Base-by-base conservation (phyloP, 2,113 vertebrate species). In the Neofelis nebulosa region DNA sequence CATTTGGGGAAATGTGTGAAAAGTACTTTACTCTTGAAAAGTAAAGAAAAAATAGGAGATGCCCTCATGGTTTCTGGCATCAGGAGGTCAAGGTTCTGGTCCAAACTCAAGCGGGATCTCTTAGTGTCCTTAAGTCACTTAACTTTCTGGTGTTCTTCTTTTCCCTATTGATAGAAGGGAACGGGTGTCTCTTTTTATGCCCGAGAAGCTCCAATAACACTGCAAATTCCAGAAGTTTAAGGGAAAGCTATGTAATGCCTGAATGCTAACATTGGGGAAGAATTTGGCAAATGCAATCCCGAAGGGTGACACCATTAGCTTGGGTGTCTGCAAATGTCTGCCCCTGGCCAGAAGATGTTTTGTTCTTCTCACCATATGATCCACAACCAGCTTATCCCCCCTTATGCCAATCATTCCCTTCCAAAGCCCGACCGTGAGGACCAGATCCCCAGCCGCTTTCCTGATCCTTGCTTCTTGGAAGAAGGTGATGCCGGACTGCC, bases 401-500 rank as follows among this genome's bases (percentile, higher is more conserved):
- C 69, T 69, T 8, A 1, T 14, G 66, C 55, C 91, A 41, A 61
- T 91, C 85, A 85, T 25, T 14, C 11, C 25, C 15, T 48, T 31
- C 50, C 6, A 7, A 50, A 52, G 48, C 31, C 71, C 38, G 63
- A 27, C 36, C 0, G 1, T 10, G 38, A 33, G 31, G 27, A 27
- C n/a, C 27, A 31, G 19, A 10, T 48, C 19, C 69, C 45, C 7
- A 8, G 36, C 23, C 41, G 78, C 50, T 41, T 85, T 41, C 41
- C 91, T 15, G 41, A 66, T 68, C 1, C 91, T 61, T 68, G 78
- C 82, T 48, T 80, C 78, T 81, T 83, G 38, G 96, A 95, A 97
- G 33, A 27, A 69, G 87, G 69, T 83, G 86, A 94, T 14, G 84
- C 38, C 96, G 31, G 88, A 82, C 79, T 71, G 97, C 97, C 71